Base-by-base conservation (phyloP, 2,113 vertebrate genomes). In the Melozone crissalis region DNA sequence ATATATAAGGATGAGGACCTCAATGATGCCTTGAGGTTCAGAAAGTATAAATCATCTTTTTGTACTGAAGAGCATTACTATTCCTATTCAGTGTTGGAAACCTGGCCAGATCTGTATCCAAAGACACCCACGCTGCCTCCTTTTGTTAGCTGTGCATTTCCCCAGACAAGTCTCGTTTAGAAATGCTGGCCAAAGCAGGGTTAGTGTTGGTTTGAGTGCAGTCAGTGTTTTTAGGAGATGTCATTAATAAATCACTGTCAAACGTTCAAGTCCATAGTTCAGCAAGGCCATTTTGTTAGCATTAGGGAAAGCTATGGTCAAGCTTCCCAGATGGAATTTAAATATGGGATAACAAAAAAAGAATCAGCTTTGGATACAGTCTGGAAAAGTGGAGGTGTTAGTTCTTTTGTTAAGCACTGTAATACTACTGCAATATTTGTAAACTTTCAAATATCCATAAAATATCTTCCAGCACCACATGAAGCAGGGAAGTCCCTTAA, bases 341-440 rank as follows among this genome's bases (percentile, higher is more conserved):
- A 79, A 51, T 71, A n/a, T 5, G 4, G 7, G 9, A 5, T 58
- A 74, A 14, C 31, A 52, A 6, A 57, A 33, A 73, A 58, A 57
- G 18, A 27, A 46, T 55, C 30, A 33, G 7, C 47, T 92, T 69
- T 7, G 7, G 28, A 15, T 13, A 14, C 0, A 0, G 21, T 41
- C 37, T 18, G 28, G 59, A 61, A 74, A 93, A 63, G 22, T 37
- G 37, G 37, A 15, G 37, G 4, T 52, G 33, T 66, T 73, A 47
- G 41, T 27, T 65, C 33, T 65, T 22, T 55, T 5, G 19, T 41
- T 49, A 66, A 80, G 9, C 21, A 24, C 51, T 47, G 15, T 30
- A 55, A 27, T 31, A n/a, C 5, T 59, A 18, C 54, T 69, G 65
- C 44, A 47, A 9, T 46, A 47, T 11, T 77, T 51, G 20, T 7